Percentiles rank a stretch among this genome's conserved stretches.
These are phyloP conservation scores for Drosophila paulistorum DNA, from an alignment of 1,140 invertebrate species.

Conservation along the genomic window DNA sequence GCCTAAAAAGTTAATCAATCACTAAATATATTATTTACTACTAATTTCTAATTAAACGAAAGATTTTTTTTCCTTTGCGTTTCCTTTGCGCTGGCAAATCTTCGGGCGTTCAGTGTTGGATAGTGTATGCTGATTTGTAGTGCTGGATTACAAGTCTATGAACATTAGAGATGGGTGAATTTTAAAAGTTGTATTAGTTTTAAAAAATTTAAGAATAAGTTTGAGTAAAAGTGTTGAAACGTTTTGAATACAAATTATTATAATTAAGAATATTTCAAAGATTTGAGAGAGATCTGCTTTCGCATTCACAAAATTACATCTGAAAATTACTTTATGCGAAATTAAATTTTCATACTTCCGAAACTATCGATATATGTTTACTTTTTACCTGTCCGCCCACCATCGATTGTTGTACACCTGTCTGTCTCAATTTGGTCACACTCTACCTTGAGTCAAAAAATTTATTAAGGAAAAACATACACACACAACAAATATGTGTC, in stretches of 20 bases:
- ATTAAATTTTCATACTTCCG: too few relatives aligned
- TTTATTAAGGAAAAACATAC: constrained; percentile 12
- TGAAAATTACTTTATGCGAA: too few relatives aligned
- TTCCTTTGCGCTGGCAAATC: constrained; percentile 34
- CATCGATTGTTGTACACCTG: not conserved
- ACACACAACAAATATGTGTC: constrained; percentile 36
- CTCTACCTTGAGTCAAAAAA: constrained; percentile 14
- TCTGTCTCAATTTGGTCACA: not conserved
- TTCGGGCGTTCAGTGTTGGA: constrained; percentile 27
- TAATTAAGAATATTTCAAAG: too few relatives aligned
- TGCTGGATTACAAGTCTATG: not conserved
- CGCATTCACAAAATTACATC: too few relatives aligned
- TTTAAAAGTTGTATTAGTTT: not conserved
- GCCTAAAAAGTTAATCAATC: not conserved
- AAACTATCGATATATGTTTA: not conserved
- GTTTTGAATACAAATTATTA: too few relatives aligned
- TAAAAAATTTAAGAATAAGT: too few relatives aligned
- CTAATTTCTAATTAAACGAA: constrained; percentile 24
- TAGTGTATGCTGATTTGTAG: not conserved
- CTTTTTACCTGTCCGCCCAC: not conserved
- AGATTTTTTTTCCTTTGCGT: constrained; percentile 32
- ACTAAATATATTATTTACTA: constrained; percentile 8
- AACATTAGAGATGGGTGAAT: constrained; percentile 21
- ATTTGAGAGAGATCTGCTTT: too few relatives aligned
- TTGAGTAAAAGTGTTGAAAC: too few relatives aligned